Evolutionary conservation across 2,888 invertebrate species (phyloP), one percentile per base, ranked within the genome.

Genomic region (Idaea straminata): DNA sequence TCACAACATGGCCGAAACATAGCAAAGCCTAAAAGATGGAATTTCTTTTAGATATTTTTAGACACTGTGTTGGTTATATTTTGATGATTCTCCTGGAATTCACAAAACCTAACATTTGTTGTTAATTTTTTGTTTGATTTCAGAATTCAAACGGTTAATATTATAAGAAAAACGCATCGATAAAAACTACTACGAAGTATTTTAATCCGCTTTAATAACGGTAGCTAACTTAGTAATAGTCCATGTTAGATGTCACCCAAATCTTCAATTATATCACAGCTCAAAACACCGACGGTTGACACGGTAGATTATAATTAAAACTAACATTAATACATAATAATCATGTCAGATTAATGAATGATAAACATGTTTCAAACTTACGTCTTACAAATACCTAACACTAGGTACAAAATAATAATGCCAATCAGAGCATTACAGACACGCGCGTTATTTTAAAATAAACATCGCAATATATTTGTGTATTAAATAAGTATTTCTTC

Each of bases 251-350:
- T 47, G 47, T 47, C 47, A 47, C 47, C 5, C 47, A 47, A 47
- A 47, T 47, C 47, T 47, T 47, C 13, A 47, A 47, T 7, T 4
- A 7, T 13, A 13, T 47, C 47, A 10, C 47, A 47, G 10, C 47
- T 47, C 47, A 47, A 10, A 47, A 47, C 7, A 13, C 47, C 47
- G 47, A 47, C 47, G 47, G 2, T 13, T 3, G 47, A 47, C 47
- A 47, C 6, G 47, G 47, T 5, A 47, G 47, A 47, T 47, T 47
- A 25, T 47, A 47, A 47, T 47, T 47, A 47, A 13, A 47, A 47
- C 47, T 47, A 13, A 47, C 47, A 47, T 47, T 47, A 64, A 65
- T 67, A 63, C 15, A 38, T 58, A 58, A 59, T 35, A 38, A 61
- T 35, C 10, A 7, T 47, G 13, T 47, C 7, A 13, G 13, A 47